These are phyloP conservation scores for Gobio gobio DNA, from an alignment of 2,113 vertebrate species.

Conservation along the genomic window DNA sequence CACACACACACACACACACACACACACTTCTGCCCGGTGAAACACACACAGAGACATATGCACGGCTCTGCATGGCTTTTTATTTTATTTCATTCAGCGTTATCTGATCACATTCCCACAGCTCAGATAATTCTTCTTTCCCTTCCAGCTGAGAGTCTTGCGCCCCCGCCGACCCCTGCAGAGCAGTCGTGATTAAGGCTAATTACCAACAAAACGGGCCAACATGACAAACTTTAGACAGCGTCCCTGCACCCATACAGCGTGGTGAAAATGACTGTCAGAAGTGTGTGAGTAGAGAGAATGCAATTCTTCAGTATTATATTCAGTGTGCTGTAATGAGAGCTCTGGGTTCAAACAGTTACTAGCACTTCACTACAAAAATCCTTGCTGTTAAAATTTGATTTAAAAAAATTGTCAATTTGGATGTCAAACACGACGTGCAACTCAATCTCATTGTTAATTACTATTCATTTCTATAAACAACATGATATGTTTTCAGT, in stretches of 20 bases:
- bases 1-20: constrained; percentile 13
- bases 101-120: constrained; percentile 27
- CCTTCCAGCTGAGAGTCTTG: constrained; percentile 70
- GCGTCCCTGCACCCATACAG: constrained; percentile 56
- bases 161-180: constrained; percentile 42
- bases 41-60: neutral
- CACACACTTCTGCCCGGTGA: constrained; percentile 1
- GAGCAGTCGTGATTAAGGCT: constrained; percentile 73
- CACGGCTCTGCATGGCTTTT: constrained; percentile 13
- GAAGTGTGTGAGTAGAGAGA: constrained; percentile 62
- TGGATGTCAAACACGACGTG: neutral
- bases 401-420: neutral
- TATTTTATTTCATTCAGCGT: constrained; percentile 5
- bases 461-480: neutral
- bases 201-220: constrained; percentile 79
- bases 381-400: constrained; percentile 9
- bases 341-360: neutral
- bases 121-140: constrained; percentile 54
- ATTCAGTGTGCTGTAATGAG: neutral
- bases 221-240: constrained; percentile 73
- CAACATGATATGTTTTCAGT: neutral
- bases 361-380: neutral
- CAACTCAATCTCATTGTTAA: neutral
- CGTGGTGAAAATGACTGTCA: constrained; percentile 31
- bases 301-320: constrained; percentile 38